phyloP scores from a whole-genome alignment of 2,888 invertebrate species.

The Pogonocherus hispidulus region DNA sequence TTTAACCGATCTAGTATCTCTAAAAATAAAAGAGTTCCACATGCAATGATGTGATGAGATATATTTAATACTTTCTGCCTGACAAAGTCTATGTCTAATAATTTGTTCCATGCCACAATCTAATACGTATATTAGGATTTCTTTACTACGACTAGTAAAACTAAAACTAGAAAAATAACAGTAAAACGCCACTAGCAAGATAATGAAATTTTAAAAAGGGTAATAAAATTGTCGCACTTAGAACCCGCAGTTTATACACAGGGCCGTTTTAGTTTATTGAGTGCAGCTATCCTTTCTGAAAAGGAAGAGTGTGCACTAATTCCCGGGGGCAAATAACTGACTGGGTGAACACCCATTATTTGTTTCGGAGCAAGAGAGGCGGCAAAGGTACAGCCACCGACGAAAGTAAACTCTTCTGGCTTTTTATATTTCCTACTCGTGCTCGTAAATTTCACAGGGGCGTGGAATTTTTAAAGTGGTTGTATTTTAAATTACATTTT shows the following conservation, averaged over 20 bases:
- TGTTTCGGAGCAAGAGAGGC: constrained; percentile 42
- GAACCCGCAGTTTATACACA: constrained; percentile 8
- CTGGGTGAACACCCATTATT: constrained; percentile 55
- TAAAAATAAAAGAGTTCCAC: too few relatives aligned
- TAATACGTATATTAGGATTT: too few relatives aligned
- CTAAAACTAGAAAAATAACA: too few relatives aligned
- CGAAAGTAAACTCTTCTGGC: constrained; percentile 29
- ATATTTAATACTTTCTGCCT: too few relatives aligned
- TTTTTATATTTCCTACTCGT: constrained; percentile 11
- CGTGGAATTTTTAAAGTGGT: constrained; percentile 14
- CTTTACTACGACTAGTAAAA: too few relatives aligned
- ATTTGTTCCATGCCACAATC: too few relatives aligned
- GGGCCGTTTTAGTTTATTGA: constrained; percentile 21
- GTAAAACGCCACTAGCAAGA: too few relatives aligned
- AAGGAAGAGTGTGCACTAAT: constrained; percentile 56
- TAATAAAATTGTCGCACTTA: constrained; percentile 17
- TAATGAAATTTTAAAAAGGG: constrained; percentile 1
- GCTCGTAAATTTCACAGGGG: constrained; percentile 17
- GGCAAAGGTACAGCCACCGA: constrained; percentile 27
- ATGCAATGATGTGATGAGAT: too few relatives aligned
- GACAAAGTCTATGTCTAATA: too few relatives aligned
- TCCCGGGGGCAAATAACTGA: constrained; percentile 55
- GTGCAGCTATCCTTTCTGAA: constrained; percentile 50
- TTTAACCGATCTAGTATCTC: too few relatives aligned
- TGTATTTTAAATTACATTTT: constrained; percentile 24